phyloP scores from a whole-genome alignment of 2,888 invertebrate species.

The Caenorhabditis parvicauda region DNA sequence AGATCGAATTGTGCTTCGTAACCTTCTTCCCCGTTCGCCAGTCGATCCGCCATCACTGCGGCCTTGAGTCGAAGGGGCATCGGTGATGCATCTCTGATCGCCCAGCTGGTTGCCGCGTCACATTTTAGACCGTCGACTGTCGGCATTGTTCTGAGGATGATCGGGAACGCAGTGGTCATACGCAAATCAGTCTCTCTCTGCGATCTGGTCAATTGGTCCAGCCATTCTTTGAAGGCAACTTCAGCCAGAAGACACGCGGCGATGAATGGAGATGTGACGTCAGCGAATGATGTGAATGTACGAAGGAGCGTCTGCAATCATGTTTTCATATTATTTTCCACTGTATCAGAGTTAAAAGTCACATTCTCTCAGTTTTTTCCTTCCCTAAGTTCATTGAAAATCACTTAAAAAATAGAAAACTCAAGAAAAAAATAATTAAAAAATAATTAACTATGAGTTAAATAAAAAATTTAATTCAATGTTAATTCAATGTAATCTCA shows the following conservation, averaged over 20 bases:
- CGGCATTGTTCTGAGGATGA: not conserved
- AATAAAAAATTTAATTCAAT: too few species aligned
- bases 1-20: constrained; percentile 18
- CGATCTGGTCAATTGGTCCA: constrained; percentile 7
- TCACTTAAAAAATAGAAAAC: not conserved
- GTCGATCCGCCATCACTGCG: constrained; percentile 19
- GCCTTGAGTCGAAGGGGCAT: constrained; percentile 37
- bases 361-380: too few species aligned
- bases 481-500: too few species aligned
- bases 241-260: constrained; percentile 20
- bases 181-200: constrained; percentile 7
- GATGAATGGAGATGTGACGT: constrained; percentile 30
- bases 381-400: too few species aligned
- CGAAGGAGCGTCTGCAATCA: constrained; percentile 20
- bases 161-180: constrained; percentile 20
- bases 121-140: constrained; percentile 9
- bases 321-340: too few species aligned
- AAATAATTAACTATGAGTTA: not conserved
- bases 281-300: constrained; percentile 32
- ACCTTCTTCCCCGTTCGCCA: constrained; percentile 6
- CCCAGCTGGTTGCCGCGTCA: constrained; percentile 27
- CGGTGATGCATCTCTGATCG: constrained; percentile 33
- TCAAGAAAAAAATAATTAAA: not conserved
- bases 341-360: too few species aligned
- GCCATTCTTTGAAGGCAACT: constrained; percentile 14